Evolutionary conservation across 2,888 invertebrate genomes (phyloP), one percentile per base, ranked within the genome.

Genomic region (Oscheius sp.): DNA sequence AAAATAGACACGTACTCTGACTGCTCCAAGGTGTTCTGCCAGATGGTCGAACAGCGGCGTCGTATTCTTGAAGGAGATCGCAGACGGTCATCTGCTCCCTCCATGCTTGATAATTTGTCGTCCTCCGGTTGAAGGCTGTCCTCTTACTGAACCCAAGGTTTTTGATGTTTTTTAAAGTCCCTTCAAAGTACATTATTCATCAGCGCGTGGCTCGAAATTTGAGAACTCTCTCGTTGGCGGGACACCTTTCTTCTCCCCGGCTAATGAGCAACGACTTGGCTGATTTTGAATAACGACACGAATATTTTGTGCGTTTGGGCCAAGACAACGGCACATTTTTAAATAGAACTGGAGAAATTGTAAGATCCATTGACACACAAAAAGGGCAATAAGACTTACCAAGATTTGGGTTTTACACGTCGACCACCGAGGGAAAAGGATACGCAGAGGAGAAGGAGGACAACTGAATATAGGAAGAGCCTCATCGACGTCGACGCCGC

Each of bases 91-190:
- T 87, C 73, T 87, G 87, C 69, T 87, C 86, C 73, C 81, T 76
- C 86, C 87, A 87, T 63, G 87, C 86, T 49, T 82, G 82, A 72
- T 87, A 87, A 75, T 87, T 87, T 52, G 87, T 87, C 13, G 87
- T 87, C 63, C 82, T 75, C 9, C 87, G 79, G 66, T 85, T 85
- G 79, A 87, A 87, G 23, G 85, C 84, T 13, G 87, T 87, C 55
- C 86, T 72, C 66, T 87, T 87, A 74, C 87, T 87, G 78, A 53
- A 86, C 64, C n/a, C 53, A 12, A 3, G 9, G 23, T 53, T 21
- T 18, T 53, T 53, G 53, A 12, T 53, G 23, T 53, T 25, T 18
- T 9, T 21, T 21, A 23, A 53, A 9, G 25, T 21, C 53, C 25
- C 21, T 21, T 53, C 53, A 2, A 21, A 53, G 9, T 53, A 21